Evolutionary conservation across 2,888 invertebrate genomes (phyloP).

Genomic region (Geotrupes spiniger): DNA sequence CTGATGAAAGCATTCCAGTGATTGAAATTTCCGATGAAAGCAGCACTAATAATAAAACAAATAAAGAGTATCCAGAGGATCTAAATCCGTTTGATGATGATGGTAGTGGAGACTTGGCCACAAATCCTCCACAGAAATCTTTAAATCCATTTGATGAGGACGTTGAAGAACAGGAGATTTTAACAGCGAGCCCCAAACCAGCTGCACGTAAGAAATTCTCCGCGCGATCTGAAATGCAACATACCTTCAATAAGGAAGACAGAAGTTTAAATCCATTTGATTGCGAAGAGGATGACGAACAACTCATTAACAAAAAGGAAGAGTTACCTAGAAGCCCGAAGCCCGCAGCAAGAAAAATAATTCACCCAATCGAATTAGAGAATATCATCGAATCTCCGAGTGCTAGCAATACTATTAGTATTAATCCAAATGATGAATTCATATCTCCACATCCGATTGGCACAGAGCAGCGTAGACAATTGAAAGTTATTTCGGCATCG

Average conservation of each 20-base stretch:
- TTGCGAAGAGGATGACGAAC: constrained; percentile 39
- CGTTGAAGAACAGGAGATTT: constrained; percentile 27
- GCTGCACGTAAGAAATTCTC: neutral
- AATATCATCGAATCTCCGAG: neutral
- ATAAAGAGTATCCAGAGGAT: constrained; percentile 66
- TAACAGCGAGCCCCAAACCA: neutral
- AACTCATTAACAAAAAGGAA: constrained; percentile 40
- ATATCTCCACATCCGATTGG: neutral
- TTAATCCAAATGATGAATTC: constrained; percentile 2
- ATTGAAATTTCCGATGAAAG: constrained; percentile 13
- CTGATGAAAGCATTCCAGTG: constrained; percentile 16
- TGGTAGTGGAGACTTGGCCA: constrained; percentile 46
- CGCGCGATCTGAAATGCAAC: neutral
- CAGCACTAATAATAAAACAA: constrained; percentile 24
- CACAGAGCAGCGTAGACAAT: neutral
- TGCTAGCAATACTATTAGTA: no score
- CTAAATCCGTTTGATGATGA: constrained; percentile 83
- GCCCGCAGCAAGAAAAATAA: neutral
- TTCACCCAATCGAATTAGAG: neutral
- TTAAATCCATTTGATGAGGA: constrained; percentile 48
- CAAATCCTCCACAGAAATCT: constrained; percentile 20
- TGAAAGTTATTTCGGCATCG: constrained; percentile 39
- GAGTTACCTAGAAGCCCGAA: constrained; percentile 4
- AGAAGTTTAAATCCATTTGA: constrained; percentile 18
- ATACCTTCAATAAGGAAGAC: neutral